phyloP scores from a whole-genome alignment of 2,113 vertebrate species.

The Amphilophus citrinellus region DNA sequence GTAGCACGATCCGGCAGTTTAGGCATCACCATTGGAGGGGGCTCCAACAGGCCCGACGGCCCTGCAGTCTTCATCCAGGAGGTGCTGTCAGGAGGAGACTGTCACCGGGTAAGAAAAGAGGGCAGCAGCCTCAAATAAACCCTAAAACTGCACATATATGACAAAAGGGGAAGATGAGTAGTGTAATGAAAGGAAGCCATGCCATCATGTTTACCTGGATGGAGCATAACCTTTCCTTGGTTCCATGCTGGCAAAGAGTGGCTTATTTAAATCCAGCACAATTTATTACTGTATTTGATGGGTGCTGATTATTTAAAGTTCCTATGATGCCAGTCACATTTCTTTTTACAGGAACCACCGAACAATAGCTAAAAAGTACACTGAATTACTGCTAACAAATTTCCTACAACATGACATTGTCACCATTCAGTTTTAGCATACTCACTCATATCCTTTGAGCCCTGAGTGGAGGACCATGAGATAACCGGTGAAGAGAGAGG shows the following conservation, averaged over 20 bases:
- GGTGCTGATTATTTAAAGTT: not conserved
- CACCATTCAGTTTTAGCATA: not conserved
- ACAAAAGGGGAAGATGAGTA: not conserved
- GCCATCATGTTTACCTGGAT: no score
- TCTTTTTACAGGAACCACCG: not conserved
- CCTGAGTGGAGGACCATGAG: no score
- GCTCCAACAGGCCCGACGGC: conserved; percentile 88
- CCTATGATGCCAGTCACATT: not conserved
- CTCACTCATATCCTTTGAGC: not conserved
- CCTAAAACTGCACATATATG: not conserved
- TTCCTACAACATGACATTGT: no score
- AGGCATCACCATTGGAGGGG: conserved; percentile 87
- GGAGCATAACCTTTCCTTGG: no score
- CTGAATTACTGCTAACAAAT: not conserved
- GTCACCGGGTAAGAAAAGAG: conserved; percentile 76
- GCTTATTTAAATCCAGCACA: not conserved
- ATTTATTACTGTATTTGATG: not conserved
- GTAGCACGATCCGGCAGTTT: conserved; percentile 83
- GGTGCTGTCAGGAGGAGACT: conserved; percentile 88
- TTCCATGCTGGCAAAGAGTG: not conserved
- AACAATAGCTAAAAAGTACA: no score
- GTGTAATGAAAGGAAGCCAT: not conserved
- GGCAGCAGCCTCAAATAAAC: not conserved
- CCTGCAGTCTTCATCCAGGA: conserved; percentile 91
- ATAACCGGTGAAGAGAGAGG: not conserved